Evolutionary conservation across 2,113 vertebrate genomes (phyloP).

Genomic region (Phasianus colchicus): DNA sequence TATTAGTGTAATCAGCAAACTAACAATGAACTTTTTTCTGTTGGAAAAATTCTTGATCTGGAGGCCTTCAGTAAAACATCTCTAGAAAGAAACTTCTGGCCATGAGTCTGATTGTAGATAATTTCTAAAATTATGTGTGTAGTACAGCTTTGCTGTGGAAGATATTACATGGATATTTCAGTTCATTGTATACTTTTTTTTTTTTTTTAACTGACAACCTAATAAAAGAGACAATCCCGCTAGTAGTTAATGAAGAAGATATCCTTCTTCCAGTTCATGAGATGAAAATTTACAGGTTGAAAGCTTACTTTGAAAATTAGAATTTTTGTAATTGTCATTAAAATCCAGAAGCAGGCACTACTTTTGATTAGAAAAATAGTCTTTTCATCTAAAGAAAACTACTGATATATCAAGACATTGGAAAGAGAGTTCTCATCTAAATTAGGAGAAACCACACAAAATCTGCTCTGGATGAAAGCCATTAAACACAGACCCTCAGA

Average conservation of each 20-base stretch:
- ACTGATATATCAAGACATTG: neutral
- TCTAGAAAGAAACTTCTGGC: neutral
- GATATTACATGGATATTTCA: neutral
- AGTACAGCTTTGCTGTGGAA: neutral
- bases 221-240: neutral
- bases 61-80: neutral
- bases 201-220: neutral
- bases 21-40: rapidly evolving
- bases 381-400: neutral
- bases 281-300: neutral
- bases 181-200: neutral
- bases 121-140: neutral
- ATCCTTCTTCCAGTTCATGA: neutral
- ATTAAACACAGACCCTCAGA: neutral
- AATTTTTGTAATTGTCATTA: neutral
- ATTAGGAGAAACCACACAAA: neutral
- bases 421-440: neutral
- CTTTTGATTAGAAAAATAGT: neutral
- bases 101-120: neutral
- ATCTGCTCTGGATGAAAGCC: neutral
- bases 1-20: neutral
- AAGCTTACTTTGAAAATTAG: neutral
- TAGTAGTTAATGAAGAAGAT: neutral
- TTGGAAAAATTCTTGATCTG: neutral
- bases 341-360: neutral